phyloP scores from a whole-genome alignment of 2,113 vertebrate species.

The Aplodontia rufa region DNA sequence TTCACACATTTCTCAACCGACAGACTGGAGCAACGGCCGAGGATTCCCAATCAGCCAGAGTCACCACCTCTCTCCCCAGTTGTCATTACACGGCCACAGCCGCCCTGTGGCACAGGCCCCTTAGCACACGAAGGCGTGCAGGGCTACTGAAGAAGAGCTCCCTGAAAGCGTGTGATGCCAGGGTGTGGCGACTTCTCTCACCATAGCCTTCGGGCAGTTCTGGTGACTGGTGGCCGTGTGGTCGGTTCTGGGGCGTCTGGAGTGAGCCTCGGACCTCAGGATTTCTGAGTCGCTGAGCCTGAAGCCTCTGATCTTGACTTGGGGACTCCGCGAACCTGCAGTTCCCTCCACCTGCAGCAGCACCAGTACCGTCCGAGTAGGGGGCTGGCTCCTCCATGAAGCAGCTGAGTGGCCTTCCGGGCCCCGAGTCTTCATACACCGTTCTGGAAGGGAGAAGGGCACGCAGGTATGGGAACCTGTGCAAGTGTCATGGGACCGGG shows the following conservation, averaged over 20 bases:
- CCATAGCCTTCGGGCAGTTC: constrained; percentile 98
- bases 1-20: constrained; percentile 52
- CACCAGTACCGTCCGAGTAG: constrained; percentile 92
- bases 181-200: constrained; percentile 74
- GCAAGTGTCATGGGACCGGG: accelerated
- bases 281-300: constrained; percentile 92
- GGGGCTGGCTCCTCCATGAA: constrained; percentile 97
- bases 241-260: constrained; percentile 95
- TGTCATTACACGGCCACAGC: not conserved
- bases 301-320: constrained; percentile 92
- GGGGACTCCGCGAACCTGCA: constrained; percentile 93
- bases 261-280: constrained; percentile 91
- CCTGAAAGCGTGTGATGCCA: accelerated
- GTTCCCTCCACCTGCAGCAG: constrained; percentile 92
- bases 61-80: not conserved
- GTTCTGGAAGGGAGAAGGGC: constrained; percentile 85
- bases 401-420: constrained; percentile 91
- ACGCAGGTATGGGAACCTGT: not conserved
- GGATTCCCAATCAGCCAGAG: not conserved
- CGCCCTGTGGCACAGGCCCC: accelerated
- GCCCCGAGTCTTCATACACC: constrained; percentile 93
- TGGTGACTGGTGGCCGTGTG: constrained; percentile 95
- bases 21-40: not conserved
- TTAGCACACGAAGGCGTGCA: accelerated
- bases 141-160: not conserved